These are phyloP conservation scores for Chelonia mydas DNA, from an alignment of 2,797 vertebrate species.

Conservation along the genomic window DNA sequence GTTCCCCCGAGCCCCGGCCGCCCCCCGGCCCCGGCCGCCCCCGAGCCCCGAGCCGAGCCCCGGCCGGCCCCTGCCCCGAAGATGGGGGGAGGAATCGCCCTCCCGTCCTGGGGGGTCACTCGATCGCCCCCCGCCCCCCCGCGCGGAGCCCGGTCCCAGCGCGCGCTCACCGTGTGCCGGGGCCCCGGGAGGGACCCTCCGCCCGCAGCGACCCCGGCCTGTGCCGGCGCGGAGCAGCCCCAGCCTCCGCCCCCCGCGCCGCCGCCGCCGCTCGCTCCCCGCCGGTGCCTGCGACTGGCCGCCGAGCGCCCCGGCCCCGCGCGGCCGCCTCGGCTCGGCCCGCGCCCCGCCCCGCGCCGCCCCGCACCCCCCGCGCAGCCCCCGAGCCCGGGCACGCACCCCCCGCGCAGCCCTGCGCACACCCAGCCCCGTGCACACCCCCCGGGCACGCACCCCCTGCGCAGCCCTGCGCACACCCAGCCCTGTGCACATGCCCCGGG, in stretches of 20 bases:
- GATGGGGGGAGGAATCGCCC: too few relatives aligned
- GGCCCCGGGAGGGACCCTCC: too few relatives aligned
- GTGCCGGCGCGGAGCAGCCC: background rate
- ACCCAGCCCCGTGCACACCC: too few relatives aligned
- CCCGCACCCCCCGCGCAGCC: too few relatives aligned
- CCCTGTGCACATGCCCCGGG: too few relatives aligned
- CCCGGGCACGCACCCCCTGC: too few relatives aligned
- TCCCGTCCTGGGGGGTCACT: background rate
- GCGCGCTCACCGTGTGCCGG: background rate
- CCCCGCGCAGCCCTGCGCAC: too few relatives aligned
- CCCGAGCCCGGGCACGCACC: too few relatives aligned
- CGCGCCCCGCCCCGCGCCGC: background rate
- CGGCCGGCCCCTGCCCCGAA: too few relatives aligned
- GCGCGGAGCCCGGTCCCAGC: background rate
- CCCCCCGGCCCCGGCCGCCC: too few relatives aligned
- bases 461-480: too few relatives aligned
- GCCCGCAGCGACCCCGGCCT: background rate
- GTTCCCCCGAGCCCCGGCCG: too few relatives aligned
- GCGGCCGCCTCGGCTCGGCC: conserved; percentile 10
- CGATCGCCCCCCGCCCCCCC: background rate
- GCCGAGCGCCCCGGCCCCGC: conserved; percentile 1
- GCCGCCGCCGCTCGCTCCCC: conserved; percentile 39
- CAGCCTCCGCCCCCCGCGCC: background rate
- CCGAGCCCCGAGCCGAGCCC: background rate
- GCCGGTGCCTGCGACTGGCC: background rate